Base-by-base conservation (phyloP, 2,888 invertebrate species). In the Drosophila paranaensis region DNA sequence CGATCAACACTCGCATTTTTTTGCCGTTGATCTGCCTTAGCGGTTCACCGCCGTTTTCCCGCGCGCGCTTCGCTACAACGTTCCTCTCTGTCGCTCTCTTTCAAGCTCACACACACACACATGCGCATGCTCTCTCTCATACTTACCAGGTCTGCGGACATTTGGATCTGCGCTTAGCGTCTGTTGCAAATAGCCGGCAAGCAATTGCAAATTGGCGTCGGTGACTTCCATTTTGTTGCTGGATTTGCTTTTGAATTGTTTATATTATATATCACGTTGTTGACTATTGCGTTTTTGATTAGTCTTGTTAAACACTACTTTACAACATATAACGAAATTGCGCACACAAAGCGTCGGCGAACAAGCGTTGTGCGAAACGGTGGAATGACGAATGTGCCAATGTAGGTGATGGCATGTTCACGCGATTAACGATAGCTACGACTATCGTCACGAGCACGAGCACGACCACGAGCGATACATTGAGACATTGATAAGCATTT, bases 151-250 rank as follows among this genome's bases (percentile, higher is more conserved):
- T 92, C 97, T 95, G 78, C 98, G 94, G 64, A 97, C 94, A 90
- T 95, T 95, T 30, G 95, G 95, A 92, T 98, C 97, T 0, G 97
- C 96, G 90, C 95, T 97, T 37, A 99, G 93, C 5, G 98, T 98
- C 93, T 97, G 96, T 89, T 97, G 96, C 81, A 98, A 94, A 93
- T 97, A 98, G 85, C 96, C 95, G 55, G 96, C 96, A 80, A 98
- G 93, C 11, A 96, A 96, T 82, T 95, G 94, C 82, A 97, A 93
- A 93, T 98, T 98, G 51, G 95, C 96, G 60, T 97, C 97, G 5
- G 96, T 97, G 14, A 98, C 94, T 92, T 98, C 98, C 98, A 98
- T 98, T 61, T 56, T 62, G 14, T 33, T 46, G 25, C n/a, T 39
- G 20, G n/a, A 3, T 35, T n/a, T 30, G 64, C 2, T 25, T 25